Percentiles rank a stretch among this genome's conserved stretches.
Evolutionary conservation across 2,888 invertebrate species (phyloP).

Genomic region (Iselma pallidipennis): DNA sequence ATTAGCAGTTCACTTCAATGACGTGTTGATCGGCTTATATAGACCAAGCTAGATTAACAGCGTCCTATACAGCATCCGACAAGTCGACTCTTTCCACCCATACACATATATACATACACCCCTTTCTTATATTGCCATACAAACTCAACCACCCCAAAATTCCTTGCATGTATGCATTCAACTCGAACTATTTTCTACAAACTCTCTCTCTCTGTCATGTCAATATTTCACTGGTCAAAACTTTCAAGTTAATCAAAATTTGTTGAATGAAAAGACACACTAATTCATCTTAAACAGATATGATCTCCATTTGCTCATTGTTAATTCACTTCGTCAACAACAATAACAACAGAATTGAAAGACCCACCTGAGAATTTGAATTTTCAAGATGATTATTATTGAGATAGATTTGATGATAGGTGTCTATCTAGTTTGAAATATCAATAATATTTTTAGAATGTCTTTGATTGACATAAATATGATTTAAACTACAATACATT

Average conservation of each 20-base stretch:
- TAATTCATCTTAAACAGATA: background rate
- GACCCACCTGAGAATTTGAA: too few species aligned
- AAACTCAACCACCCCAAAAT: background rate
- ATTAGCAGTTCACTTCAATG: constrained; percentile 42
- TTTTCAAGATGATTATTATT: background rate
- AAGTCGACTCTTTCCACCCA: background rate
- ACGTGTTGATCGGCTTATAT: constrained; percentile 43
- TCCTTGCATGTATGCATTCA: background rate
- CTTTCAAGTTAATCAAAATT: constrained; percentile 34
- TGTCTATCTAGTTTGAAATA: background rate
- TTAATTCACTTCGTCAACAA: too few species aligned
- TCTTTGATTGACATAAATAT: background rate
- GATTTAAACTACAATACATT: background rate
- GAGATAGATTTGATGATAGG: background rate
- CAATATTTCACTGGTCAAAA: constrained; percentile 10
- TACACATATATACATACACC: background rate
- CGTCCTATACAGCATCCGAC: constrained; percentile 9
- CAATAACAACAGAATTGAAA: too few species aligned
- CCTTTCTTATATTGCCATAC: background rate
- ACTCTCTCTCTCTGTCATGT: background rate
- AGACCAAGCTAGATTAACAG: constrained; percentile 33
- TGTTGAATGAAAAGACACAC: too few species aligned
- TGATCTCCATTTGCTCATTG: too few species aligned
- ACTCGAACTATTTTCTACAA: background rate
- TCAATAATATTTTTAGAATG: background rate